These are phyloP conservation scores for Caenorhabditis sinica DNA, from an alignment of 2,888 invertebrate genomes.

Conservation along the genomic window DNA sequence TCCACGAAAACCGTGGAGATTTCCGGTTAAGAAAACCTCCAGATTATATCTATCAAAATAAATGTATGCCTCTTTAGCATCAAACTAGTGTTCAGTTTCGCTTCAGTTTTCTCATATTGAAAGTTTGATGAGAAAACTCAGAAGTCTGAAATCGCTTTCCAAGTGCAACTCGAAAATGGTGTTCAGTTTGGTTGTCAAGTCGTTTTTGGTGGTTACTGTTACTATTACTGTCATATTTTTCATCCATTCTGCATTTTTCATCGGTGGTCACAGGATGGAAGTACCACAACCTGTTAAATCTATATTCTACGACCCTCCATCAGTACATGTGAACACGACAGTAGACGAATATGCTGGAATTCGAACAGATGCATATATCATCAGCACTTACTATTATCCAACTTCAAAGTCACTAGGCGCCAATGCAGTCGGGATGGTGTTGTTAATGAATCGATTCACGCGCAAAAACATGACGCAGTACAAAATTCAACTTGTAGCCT, in stretches of 20 bases:
- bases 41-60: neutral
- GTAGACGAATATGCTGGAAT: neutral
- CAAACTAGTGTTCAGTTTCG: neutral
- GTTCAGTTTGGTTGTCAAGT: too few relatives aligned
- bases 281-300: neutral
- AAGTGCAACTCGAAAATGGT: neutral
- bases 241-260: neutral
- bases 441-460: conserved; percentile 28
- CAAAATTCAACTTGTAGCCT: conserved; percentile 5
- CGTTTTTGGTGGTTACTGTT: neutral
- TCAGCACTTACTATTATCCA: conserved; percentile 24
- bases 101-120: neutral
- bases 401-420: conserved; percentile 7
- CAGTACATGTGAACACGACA: neutral
- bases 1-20: neutral
- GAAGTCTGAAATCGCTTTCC: neutral
- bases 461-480: conserved; percentile 7
- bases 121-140: neutral
- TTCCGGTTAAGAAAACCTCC: neutral
- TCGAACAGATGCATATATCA: conserved; percentile 21
- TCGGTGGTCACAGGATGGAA: neutral
- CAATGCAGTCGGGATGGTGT: conserved; percentile 27
- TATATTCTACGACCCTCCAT: neutral
- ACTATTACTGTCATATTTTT: neutral
- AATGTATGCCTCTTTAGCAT: neutral